phyloP scores from a whole-genome alignment of 2,797 vertebrate species.

The Anabacerthia variegaticeps region DNA sequence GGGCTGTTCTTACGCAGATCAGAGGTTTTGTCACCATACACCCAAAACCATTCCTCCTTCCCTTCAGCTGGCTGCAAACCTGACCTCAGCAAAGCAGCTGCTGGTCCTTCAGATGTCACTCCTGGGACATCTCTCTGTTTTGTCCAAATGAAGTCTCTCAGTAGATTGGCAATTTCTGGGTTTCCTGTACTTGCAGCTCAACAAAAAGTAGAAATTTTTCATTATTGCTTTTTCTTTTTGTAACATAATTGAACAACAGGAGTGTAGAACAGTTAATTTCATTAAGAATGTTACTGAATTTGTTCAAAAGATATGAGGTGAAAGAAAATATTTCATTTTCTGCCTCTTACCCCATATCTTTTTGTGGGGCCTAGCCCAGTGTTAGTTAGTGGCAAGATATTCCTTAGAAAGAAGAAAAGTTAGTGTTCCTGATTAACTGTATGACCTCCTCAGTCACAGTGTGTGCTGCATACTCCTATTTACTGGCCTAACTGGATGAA shows the following conservation, averaged over 20 bases:
- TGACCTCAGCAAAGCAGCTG: background rate
- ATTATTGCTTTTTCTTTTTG: background rate
- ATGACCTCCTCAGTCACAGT: background rate
- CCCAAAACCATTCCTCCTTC: background rate
- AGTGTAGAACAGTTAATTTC: background rate
- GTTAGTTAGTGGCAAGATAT: background rate
- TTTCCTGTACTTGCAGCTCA: background rate
- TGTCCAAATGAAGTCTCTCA: background rate
- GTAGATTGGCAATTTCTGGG: background rate
- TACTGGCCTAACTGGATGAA: background rate
- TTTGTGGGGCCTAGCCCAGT: background rate
- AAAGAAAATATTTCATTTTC: background rate
- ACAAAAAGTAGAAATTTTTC: background rate
- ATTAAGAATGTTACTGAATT: background rate
- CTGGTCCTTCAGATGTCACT: background rate
- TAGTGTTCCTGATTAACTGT: background rate
- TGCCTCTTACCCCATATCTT: background rate
- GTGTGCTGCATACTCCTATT: background rate
- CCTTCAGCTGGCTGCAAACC: accelerated
- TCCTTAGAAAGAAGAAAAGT: background rate
- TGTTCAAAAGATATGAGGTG: accelerated
- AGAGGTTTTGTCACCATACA: background rate
- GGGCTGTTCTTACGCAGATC: background rate
- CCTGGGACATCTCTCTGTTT: background rate
- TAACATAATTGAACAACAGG: background rate